Conservation (phyloP, 2,113 vertebrate species). For the Bujurquina vittata region DNA sequence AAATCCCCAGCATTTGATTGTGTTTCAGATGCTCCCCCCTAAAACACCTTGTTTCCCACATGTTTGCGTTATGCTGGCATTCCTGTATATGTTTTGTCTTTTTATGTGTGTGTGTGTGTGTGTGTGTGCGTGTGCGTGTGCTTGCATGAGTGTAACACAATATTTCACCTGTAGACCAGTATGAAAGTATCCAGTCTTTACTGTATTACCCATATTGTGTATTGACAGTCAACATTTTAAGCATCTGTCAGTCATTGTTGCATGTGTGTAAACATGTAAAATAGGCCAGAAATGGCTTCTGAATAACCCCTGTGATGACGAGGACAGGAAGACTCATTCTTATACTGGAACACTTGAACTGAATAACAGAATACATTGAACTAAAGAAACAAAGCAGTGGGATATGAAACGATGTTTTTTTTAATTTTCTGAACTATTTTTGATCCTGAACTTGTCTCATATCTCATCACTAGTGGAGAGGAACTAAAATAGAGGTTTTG, state of each 20-base stretch:
- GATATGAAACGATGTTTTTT: not conserved
- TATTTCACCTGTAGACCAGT: not conserved
- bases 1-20: not conserved
- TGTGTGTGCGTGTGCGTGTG: not conserved
- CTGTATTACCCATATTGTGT: constrained; percentile 4
- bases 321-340: not conserved
- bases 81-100: not conserved
- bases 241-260: constrained; percentile 11
- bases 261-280: constrained; percentile 19
- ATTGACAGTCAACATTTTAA: not conserved
- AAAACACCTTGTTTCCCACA: constrained; percentile 1
- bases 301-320: not conserved
- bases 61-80: constrained; percentile 4
- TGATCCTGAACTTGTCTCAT: not conserved
- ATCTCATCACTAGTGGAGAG: not conserved
- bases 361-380: not conserved
- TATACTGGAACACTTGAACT: not conserved
- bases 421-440: not conserved
- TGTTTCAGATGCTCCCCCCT: not conserved
- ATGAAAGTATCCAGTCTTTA: constrained; percentile 26
- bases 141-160: not conserved
- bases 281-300: constrained; percentile 3
- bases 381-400: not conserved
- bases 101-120: no score
- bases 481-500: not conserved